Evolutionary conservation across 2,113 vertebrate genomes (phyloP).

Genomic region (Thunnus thynnus): DNA sequence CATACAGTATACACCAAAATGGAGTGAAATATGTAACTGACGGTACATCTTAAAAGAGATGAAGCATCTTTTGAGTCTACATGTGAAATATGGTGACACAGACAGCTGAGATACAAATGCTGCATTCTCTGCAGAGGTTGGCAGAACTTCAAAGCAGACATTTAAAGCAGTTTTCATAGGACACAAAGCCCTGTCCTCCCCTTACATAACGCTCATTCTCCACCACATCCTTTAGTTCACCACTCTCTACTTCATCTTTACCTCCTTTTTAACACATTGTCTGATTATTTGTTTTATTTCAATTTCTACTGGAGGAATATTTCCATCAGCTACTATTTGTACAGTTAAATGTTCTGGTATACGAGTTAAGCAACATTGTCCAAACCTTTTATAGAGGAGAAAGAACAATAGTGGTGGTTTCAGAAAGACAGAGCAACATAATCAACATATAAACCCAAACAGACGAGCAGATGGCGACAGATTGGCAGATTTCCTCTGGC

Average conservation of each 20-base stretch:
- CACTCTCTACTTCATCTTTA: not conserved
- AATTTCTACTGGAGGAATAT: not conserved
- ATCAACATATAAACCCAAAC: slow-evolving; percentile 44
- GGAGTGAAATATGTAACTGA: not conserved
- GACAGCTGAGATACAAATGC: not conserved
- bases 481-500: slow-evolving; percentile 47
- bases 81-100: not conserved
- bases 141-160: slow-evolving; percentile 55
- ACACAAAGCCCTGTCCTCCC: slow-evolving; percentile 46
- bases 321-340: slow-evolving; percentile 3
- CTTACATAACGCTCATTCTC: slow-evolving; percentile 34
- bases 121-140: slow-evolving; percentile 36
- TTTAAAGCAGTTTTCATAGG: slow-evolving; percentile 54
- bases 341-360: not conserved
- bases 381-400: not conserved
- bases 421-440: slow-evolving; percentile 14
- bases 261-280: not conserved
- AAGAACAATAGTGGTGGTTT: slow-evolving; percentile 10
- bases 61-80: not conserved
- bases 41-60: not conserved
- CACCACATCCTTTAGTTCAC: not conserved
- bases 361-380: not conserved
- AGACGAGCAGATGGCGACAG: slow-evolving; percentile 40
- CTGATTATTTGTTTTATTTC: not conserved
- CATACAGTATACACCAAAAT: not conserved